Conservation (phyloP, 1,140 invertebrate genomes). For the Zeugodacus cucurbitae region DNA sequence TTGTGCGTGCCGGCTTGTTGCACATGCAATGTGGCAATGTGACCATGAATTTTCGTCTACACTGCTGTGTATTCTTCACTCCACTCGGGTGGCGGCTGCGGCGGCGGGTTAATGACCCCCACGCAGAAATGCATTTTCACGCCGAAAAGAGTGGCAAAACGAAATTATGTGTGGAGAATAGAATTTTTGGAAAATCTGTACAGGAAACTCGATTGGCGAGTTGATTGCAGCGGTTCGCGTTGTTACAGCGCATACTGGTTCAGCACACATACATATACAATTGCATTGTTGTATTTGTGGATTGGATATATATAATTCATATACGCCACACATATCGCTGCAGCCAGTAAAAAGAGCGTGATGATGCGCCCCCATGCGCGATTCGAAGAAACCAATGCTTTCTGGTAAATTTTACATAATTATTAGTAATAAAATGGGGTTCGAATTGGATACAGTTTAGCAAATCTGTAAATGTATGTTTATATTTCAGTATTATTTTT, state of each 20-base stretch:
- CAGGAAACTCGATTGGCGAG: constrained; percentile 40
- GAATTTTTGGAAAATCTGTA: constrained; percentile 21
- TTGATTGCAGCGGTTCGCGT: not conserved
- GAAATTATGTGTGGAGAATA: not conserved
- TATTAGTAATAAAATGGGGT: no score
- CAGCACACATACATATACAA: not conserved
- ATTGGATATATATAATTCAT: not conserved
- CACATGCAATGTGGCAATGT: constrained; percentile 40
- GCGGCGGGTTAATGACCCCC: constrained; percentile 42
- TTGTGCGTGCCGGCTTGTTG: constrained; percentile 13
- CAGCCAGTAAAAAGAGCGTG: no score
- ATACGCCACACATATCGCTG: no score
- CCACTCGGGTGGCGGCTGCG: not conserved
- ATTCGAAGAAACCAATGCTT: no score
- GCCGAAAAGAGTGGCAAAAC: not conserved
- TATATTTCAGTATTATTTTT: not conserved
- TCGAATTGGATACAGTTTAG: no score
- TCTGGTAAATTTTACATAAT: no score
- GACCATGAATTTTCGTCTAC: constrained; percentile 40
- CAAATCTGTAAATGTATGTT: no score
- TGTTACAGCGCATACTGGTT: not conserved
- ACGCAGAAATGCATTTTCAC: constrained; percentile 31
- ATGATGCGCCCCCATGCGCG: no score
- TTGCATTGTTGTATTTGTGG: not conserved
- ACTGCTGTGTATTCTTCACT: not conserved